A percentile compares a stretch with the other conserved stretches of the same genome.
Evolutionary conservation across 2,888 invertebrate genomes (phyloP).

Genomic region (Philhelius pedissequus): DNA sequence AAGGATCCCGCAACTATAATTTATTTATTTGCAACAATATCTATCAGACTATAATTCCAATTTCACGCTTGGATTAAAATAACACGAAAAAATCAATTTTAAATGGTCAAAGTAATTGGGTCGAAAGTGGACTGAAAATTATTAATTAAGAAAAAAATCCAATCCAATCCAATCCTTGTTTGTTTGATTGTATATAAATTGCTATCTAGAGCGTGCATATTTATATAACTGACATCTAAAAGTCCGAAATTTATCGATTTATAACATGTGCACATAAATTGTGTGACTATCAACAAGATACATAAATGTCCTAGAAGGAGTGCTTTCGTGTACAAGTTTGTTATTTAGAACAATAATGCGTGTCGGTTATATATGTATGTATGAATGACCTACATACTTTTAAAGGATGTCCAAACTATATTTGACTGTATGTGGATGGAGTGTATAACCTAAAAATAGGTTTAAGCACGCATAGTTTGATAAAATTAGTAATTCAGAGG

Average conservation of each 20-base stretch:
- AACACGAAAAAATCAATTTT: slow-evolving; percentile 28
- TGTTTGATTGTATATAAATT: neutral
- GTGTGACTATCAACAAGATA: slow-evolving; percentile 4
- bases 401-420: slow-evolving; percentile 16
- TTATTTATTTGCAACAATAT: neutral
- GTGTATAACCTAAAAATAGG: neutral
- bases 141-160: slow-evolving; percentile 35
- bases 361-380: neutral
- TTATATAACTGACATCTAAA: slow-evolving; percentile 10
- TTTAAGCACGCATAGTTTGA: neutral
- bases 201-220: slow-evolving; percentile 9
- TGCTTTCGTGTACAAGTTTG: neutral
- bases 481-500: neutral
- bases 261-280: slow-evolving; percentile 29
- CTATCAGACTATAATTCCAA: neutral
- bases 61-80: neutral
- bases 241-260: slow-evolving; percentile 35
- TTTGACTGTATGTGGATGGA: neutral
- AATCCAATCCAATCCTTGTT: neutral
- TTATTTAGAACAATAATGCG: slow-evolving; percentile 11
- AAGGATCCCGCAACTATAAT: too few species aligned
- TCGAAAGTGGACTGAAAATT: neutral
- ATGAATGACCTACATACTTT: neutral
- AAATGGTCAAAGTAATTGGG: slow-evolving; percentile 13
- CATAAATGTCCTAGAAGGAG: slow-evolving; percentile 8